phyloP scores from a whole-genome alignment of 2,888 invertebrate genomes.

The Pelosia muscerda region DNA sequence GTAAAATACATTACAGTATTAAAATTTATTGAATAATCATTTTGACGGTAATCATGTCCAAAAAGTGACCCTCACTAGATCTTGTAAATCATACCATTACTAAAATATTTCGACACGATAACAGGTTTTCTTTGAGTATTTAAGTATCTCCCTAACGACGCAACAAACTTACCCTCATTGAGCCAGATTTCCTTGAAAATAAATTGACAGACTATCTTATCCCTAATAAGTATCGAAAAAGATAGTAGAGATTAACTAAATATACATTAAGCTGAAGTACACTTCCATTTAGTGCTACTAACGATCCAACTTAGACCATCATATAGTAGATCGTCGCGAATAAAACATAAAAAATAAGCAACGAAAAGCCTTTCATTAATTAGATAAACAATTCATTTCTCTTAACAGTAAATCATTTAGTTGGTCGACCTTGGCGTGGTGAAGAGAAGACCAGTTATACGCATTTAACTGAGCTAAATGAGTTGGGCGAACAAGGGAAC shows the following conservation, averaged over 20 bases:
- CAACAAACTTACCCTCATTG: too few relatives aligned
- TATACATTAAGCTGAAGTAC: neutral
- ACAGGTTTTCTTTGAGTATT: too few relatives aligned
- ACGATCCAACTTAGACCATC: constrained; percentile 12
- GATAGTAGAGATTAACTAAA: too few relatives aligned
- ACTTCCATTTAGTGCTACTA: neutral
- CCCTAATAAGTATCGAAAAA: neutral
- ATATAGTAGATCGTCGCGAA: constrained; percentile 5
- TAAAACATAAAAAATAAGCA: constrained; percentile 33
- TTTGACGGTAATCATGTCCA: too few relatives aligned
- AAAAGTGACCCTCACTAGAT: too few relatives aligned
- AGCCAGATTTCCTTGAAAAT: too few relatives aligned
- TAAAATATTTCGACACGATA: neutral
- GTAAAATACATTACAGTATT: too few relatives aligned
- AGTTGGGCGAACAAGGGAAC: constrained; percentile 50
- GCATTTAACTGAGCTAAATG: constrained; percentile 49
- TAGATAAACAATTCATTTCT: constrained; percentile 50
- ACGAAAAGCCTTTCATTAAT: constrained; percentile 37
- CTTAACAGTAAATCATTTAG: constrained; percentile 49
- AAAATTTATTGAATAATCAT: too few relatives aligned
- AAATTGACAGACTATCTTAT: neutral
- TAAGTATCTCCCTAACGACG: too few relatives aligned
- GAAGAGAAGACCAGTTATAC: constrained; percentile 38
- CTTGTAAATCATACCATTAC: too few relatives aligned
- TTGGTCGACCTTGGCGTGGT: constrained; percentile 35